Evolutionary conservation across 1,140 invertebrate genomes (phyloP).

Genomic region (Habropoda laboriosa): DNA sequence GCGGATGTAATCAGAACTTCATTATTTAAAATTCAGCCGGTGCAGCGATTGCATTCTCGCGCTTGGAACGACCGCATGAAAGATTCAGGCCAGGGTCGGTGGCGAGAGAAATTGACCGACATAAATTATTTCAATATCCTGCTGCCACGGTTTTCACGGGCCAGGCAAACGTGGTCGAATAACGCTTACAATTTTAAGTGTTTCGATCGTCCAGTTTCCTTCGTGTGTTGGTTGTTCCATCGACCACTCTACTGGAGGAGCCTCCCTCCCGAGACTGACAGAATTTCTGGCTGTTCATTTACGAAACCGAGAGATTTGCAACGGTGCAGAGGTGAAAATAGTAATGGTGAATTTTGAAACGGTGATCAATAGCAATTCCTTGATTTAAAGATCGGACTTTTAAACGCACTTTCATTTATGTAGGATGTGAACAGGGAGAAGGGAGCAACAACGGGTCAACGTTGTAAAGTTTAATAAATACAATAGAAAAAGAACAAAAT

Average conservation of each 20-base stretch:
- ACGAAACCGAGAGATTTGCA: not conserved
- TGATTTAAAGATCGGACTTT: too few species aligned
- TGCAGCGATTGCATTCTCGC: conserved; percentile 67
- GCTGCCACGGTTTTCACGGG: conserved; percentile 11
- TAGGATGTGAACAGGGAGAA: too few species aligned
- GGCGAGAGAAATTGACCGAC: conserved; percentile 65
- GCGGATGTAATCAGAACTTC: conserved; percentile 62
- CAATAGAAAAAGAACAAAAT: too few species aligned
- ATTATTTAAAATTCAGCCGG: conserved; percentile 67
- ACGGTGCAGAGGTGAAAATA: too few species aligned
- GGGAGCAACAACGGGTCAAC: too few species aligned
- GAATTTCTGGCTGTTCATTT: not conserved
- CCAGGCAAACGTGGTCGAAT: conserved; percentile 3
- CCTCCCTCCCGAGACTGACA: too few species aligned
- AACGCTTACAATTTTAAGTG: conserved; percentile 57
- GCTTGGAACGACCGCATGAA: conserved; percentile 63
- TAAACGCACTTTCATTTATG: too few species aligned
- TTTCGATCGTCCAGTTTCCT: conserved; percentile 20
- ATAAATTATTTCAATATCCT: conserved; percentile 67
- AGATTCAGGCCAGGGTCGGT: conserved; percentile 59
- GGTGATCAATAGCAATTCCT: too few species aligned
- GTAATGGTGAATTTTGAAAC: too few species aligned
- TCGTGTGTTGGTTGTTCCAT: not conserved
- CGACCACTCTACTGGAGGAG: conserved; percentile 1
- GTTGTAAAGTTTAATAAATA: too few species aligned